A percentile compares a stretch with the other conserved stretches of the same genome.
Evolutionary conservation across 2,797 vertebrate genomes (phyloP).

Genomic region (Ficedula albicollis): DNA sequence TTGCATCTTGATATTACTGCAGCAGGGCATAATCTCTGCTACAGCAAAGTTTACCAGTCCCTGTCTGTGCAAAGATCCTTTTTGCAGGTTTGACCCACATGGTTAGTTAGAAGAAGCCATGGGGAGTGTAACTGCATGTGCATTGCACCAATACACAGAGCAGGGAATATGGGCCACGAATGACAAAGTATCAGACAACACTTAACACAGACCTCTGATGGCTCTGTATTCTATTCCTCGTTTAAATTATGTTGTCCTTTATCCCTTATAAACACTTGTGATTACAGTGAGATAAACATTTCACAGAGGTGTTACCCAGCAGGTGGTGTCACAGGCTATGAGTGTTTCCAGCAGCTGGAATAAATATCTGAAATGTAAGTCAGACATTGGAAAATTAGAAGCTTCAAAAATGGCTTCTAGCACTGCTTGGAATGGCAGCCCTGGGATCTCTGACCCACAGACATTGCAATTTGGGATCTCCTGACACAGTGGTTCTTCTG

Average conservation of each 20-base stretch:
- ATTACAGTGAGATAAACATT: neutral
- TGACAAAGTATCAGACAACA: neutral
- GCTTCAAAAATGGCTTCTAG: neutral
- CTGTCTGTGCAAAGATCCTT: neutral
- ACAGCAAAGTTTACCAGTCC: neutral
- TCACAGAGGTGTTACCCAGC: neutral
- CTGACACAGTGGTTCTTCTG: neutral
- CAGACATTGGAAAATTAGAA: neutral
- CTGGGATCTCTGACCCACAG: neutral
- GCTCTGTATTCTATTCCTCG: neutral
- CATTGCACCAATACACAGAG: neutral
- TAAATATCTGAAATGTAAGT: neutral
- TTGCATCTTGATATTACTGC: neutral
- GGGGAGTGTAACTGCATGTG: neutral
- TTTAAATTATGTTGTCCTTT: neutral
- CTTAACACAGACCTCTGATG: neutral
- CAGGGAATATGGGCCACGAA: neutral
- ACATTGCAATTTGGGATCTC: neutral
- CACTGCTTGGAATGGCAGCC: accelerated
- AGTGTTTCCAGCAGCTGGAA: neutral
- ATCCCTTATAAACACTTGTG: neutral
- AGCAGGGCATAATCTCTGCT: neutral
- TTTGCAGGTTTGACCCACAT: neutral
- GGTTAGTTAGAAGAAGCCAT: neutral
- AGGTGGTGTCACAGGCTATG: neutral